Base-by-base conservation (phyloP, 2,113 vertebrate genomes). In the Atlantisia rogersi region DNA sequence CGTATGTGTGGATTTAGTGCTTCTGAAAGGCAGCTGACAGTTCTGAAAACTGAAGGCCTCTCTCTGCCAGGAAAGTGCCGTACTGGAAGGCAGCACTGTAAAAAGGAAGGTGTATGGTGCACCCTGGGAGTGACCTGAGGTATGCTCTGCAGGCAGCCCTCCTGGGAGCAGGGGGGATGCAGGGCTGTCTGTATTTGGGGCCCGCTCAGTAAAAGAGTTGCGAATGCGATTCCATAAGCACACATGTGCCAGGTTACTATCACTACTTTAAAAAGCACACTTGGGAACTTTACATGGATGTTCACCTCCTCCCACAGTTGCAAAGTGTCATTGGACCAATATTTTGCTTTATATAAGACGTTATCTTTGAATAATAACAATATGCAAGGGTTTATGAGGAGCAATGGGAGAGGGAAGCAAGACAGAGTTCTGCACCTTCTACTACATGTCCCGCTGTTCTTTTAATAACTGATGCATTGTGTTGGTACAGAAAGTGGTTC, bases 201-300 rank as follows among this genome's bases (percentile, higher is more conserved):
- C 60, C 28, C 0, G 2, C 46, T 42, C 35, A 3, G 56, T 10
- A 3, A 32, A 82, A 39, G 19, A 0, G 0, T 3, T 15, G 37
- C 2, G 10, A 11, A 35, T 35, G 21, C 11, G 12, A 16, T 69
- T 62, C 39, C 69, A 32, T 56, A 68, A 87, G 65, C 31, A 26
- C 0, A 0, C 0, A 0, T 12, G 46, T 32, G 6, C 44, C 8
- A 12, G 44, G 4, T 79, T 24, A 16, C 52, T 29, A 21, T 1
- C n/a, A 15, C 15, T 35, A 35, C 0, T 86, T 59, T 44, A 22
- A 48, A 81, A 58, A 1, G 1, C 2, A 5, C 26, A 20, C 76
- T 29, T 31, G 59, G 44, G 59, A 83, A 3, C 59, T 53, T 58
- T 7, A 12, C 0, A 0, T 40, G 60, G 37, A 16, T 69, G 31